Evolutionary conservation across 2,888 invertebrate genomes (phyloP).

Genomic region (Operophtera brumata): DNA sequence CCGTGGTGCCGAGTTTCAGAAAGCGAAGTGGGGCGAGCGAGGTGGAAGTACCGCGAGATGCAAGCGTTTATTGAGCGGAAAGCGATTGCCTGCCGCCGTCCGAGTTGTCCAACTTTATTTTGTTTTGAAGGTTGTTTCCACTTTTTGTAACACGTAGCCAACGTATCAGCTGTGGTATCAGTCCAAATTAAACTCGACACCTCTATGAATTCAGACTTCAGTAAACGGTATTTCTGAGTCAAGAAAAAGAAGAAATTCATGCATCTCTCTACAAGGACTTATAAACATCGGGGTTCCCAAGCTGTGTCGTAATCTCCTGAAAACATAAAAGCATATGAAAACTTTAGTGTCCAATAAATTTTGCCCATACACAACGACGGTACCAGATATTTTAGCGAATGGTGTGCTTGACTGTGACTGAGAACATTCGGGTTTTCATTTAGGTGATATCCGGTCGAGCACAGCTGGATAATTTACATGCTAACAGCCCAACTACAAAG

Average conservation of each 20-base stretch:
- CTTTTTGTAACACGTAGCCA: conserved; percentile 40
- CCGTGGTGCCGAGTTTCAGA: conserved; percentile 29
- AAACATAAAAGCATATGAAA: conserved; percentile 71
- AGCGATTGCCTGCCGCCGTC: conserved; percentile 37
- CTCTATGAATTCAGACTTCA: not conserved
- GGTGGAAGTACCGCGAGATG: conserved; percentile 40
- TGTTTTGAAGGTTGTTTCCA: conserved; percentile 40
- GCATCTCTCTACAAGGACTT: conserved; percentile 50
- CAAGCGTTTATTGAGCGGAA: conserved; percentile 58
- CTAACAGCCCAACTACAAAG: not conserved
- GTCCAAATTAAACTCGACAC: conserved; percentile 25
- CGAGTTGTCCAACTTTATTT: conserved; percentile 50
- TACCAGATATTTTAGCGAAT: conserved; percentile 47
- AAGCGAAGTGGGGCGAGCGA: conserved; percentile 34
- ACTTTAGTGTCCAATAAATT: conserved; percentile 71
- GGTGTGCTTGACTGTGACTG: conserved; percentile 34
- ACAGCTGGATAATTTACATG: conserved; percentile 4
- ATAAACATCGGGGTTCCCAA: conserved; percentile 54
- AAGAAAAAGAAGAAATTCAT: conserved; percentile 47
- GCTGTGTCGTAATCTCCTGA: conserved; percentile 64
- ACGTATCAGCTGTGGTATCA: conserved; percentile 27
- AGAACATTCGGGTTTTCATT: conserved; percentile 6
- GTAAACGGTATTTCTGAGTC: not conserved
- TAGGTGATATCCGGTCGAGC: conserved; percentile 1
- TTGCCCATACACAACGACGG: conserved; percentile 59